Evolutionary conservation across 30 jellyfish, hydroid and myxozoan species (phyloP), one percentile per base, ranked within the genome.

Genomic region (Aurelia aurita complex sp. Pacific): DNA sequence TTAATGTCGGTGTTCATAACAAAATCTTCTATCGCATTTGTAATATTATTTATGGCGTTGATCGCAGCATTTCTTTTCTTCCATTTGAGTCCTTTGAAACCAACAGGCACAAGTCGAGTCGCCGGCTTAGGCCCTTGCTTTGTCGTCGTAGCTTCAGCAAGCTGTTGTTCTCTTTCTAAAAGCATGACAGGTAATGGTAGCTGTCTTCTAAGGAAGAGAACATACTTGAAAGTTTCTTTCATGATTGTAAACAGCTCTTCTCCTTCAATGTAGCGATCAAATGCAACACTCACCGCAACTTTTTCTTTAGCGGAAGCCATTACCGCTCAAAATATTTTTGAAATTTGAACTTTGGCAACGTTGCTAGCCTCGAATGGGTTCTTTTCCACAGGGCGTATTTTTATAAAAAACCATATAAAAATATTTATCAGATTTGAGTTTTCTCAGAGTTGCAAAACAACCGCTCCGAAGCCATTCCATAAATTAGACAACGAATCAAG

Each of bases 141-240:
- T 34, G 51, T 38, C 9, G 69, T 13, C n/a, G n/a, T 59, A 15
- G 23, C 69, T 10, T n/a, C 38, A 11, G 23, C 50, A 4, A 23
- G n/a, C 12, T 33, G 4, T 35, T 54, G 83, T 71, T 81, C 90
- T 13, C 76, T 55, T 50, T 81, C 83, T 55, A 81, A 53, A 15
- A 70, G 76, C 81, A 51, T 19, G 16, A 16, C 34, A 4, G 90
- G 90, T 53, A 81, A 54, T 43, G 90, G 90, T 18, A 81, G 76
- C 69, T 81, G 90, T 54, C 90, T 70, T 43, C 90, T 52, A 5
- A 68, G 42, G 57, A 67, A 81, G 32, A 81, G 67, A 9, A 81
- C 42, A 59, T 81, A 76, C 90, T 81, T 81, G 52, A 81, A 36
- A 29, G 76, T 69, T 69, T 69, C 90, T 59, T 68, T 69, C 2